Evolutionary conservation across 2,888 invertebrate genomes (phyloP).

Genomic region (Lampropteryx suffumata): DNA sequence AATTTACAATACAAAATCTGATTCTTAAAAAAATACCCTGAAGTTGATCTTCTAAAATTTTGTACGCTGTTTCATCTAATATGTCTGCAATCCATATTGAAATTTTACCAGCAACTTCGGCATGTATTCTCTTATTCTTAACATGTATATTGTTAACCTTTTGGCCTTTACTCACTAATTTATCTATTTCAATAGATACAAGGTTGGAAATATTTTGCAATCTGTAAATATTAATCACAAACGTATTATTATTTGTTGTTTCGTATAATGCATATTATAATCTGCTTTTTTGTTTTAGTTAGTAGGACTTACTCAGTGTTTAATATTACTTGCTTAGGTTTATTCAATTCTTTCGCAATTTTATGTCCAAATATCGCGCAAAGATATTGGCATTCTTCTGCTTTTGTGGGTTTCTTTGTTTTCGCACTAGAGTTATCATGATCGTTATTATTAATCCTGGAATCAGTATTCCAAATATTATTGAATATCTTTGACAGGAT

Average conservation of each 20-base stretch:
- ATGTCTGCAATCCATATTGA: constrained; percentile 63
- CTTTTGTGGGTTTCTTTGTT: not conserved
- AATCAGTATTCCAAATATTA: not conserved
- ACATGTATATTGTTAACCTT: constrained; percentile 16
- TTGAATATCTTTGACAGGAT: no score
- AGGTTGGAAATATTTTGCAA: constrained; percentile 48
- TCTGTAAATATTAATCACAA: constrained; percentile 36
- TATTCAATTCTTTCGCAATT: constrained; percentile 48
- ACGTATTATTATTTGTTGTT: not conserved
- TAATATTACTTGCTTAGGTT: constrained; percentile 45
- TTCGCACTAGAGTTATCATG: not conserved
- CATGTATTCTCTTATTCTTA: constrained; percentile 40
- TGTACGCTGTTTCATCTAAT: constrained; percentile 54
- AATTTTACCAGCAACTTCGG: constrained; percentile 47
- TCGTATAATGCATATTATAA: not conserved
- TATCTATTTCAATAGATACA: constrained; percentile 50
- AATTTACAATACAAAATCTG: no score
- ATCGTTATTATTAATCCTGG: not conserved
- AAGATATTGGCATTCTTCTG: constrained; percentile 4
- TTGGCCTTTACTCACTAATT: constrained; percentile 38
- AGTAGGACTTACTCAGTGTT: constrained; percentile 52
- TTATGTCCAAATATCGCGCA: constrained; percentile 52
- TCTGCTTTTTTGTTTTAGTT: not conserved
- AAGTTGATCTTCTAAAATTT: constrained; percentile 59
- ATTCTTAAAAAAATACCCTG: constrained; percentile 44